phyloP scores from a whole-genome alignment of 2,113 vertebrate genomes.

The Tringa solitaria region DNA sequence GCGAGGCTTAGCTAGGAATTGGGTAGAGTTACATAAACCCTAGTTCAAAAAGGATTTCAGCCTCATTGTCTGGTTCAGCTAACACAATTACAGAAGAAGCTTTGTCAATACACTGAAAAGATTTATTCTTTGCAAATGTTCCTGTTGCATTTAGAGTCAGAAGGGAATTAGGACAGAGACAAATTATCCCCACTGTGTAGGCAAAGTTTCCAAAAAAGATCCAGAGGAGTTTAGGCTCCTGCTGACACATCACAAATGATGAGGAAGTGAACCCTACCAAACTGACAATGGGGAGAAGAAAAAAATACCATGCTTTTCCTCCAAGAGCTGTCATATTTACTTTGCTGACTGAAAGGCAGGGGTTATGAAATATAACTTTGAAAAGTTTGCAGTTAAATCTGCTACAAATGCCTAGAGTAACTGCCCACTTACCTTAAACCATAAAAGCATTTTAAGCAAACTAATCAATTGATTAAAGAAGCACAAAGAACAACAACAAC shows the following conservation, averaged over 20 bases:
- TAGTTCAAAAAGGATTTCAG: slow-evolving; percentile 25
- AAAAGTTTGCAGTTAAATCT: not conserved
- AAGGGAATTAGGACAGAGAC: not conserved
- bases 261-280: not conserved
- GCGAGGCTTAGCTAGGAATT: not conserved
- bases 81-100: slow-evolving; percentile 41
- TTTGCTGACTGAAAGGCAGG: not conserved
- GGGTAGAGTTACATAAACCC: slow-evolving; percentile 43
- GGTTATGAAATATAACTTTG: not conserved
- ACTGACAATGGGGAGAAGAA: not conserved
- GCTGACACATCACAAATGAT: not conserved
- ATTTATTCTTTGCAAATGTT: slow-evolving; percentile 17
- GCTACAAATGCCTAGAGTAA: not conserved
- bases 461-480: not conserved
- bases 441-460: not conserved
- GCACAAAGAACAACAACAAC: not conserved
- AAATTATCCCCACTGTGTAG: not conserved
- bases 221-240: not conserved
- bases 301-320: not conserved
- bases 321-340: not conserved
- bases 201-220: not conserved
- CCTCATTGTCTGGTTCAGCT: slow-evolving; percentile 19
- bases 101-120: slow-evolving; percentile 44
- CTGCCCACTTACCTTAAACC: not conserved
- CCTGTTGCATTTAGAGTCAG: not conserved